Evolutionary conservation across 2,797 vertebrate species (phyloP), one percentile per base, ranked within the genome.

Genomic region (Myripristis murdjan): DNA sequence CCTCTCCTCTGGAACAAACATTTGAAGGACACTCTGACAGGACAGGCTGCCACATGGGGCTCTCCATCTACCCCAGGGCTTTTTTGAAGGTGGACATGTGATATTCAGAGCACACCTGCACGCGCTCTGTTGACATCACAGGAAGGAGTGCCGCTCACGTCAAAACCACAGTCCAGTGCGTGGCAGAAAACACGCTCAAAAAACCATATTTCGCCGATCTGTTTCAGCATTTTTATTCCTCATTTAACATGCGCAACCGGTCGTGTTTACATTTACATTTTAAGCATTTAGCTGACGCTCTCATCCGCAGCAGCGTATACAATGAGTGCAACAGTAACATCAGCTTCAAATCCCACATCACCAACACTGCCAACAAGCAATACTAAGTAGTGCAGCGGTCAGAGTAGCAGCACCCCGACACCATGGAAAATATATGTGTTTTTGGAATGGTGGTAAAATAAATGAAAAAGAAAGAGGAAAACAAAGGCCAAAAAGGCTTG

Each of bases 11-110:
- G 43, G 12, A 26, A 41, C 14, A 52, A 53, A 64, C 35, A 43
- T 52, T 23, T 67, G 28, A 57, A 57, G 53, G 53, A 47, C 53
- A 67, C 18, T 20, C 31, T 35, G 28, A 18, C 53, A 20, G 26
- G 26, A 16, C 53, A 24, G 15, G 24, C 20, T 20, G 20, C 41
- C 41, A 57, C 28, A 23, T 23, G 41, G 64, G 64, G 64, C 54
- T 57, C 53, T 44, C 20, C 26, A 5, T 56, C 16, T 47, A 70
- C 63, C 47, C 18, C 35, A 48, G 59, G 71, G n/a, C n/a, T 79
- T 60, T 74, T 63, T 52, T 26, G 39, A 44, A 53, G 22, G 47
- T 14, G 22, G 3, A 35, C 52, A 23, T 24, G 22, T 31, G 31
- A 35, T 33, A 14, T 20, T 49, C 11, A 15, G 54, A 35, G 15